phyloP scores from a whole-genome alignment of 2,113 vertebrate genomes.

The Poeciliopsis occidentalis region DNA sequence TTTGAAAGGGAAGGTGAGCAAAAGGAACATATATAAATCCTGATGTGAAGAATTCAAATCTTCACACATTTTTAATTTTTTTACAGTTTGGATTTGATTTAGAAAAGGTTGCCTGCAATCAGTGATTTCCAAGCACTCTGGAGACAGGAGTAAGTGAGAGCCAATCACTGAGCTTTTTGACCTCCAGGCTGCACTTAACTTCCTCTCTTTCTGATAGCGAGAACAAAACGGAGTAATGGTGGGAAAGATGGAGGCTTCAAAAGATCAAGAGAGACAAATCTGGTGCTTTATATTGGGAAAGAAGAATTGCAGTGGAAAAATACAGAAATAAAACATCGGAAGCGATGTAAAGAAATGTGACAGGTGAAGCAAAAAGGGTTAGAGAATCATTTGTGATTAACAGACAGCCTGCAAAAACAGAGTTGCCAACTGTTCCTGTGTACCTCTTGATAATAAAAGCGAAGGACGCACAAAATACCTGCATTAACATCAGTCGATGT shows the following conservation, averaged over 20 bases:
- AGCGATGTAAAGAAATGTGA: constrained; percentile 26
- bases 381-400: constrained; percentile 45
- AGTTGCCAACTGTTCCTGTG: neutral
- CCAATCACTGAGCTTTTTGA: constrained; percentile 77
- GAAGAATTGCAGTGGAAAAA: constrained; percentile 19
- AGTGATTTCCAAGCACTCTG: constrained; percentile 71
- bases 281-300: constrained; percentile 16
- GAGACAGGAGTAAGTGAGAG: constrained; percentile 74
- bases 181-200: constrained; percentile 76
- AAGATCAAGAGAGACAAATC: constrained; percentile 60
- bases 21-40: constrained; percentile 14
- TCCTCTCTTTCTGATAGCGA: constrained; percentile 61
- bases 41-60: constrained; percentile 8
- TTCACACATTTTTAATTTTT: constrained; percentile 31
- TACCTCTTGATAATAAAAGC: constrained; percentile 3
- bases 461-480: neutral
- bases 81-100: constrained; percentile 63
- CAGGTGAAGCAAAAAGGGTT: constrained; percentile 40
- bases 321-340: constrained; percentile 41
- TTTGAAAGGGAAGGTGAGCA: constrained; percentile 17
- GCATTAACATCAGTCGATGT: neutral
- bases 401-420: constrained; percentile 16
- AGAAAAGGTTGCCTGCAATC: constrained; percentile 72
- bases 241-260: constrained; percentile 49
- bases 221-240: constrained; percentile 64